Evolutionary conservation across 2,797 vertebrate species (phyloP), one percentile per base, ranked within the genome.

Genomic region (Melanogrammus aeglefinus): DNA sequence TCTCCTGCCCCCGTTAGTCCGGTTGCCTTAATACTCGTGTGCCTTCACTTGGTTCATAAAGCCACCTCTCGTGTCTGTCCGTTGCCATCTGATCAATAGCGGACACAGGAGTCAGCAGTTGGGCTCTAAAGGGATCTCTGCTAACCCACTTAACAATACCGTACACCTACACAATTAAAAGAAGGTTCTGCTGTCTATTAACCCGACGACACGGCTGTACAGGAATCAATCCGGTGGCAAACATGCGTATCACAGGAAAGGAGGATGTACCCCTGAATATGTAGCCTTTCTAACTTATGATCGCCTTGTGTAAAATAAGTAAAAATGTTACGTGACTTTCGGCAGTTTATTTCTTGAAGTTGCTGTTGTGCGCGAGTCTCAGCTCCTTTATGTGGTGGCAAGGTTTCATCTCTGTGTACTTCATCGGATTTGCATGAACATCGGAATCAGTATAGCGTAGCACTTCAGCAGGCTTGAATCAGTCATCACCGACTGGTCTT

Each of bases 81-180:
- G 84, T 83, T 79, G 76, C 83, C 76, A 29, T 85, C 76, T 76
- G 85, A 92, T 91, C 85, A 18, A 90, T 88, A 57, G 76, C 74
- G 75, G 83, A 83, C 85, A 80, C 73, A 41, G 84, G 79, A 86
- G 80, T 87, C 84, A 81, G 81, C 77, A 2, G 82, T 79, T 71
- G 74, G 7, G 78, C 84, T 88, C 84, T 86, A 84, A 83, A 75
- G 75, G 78, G 86, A 86, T 91, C 86, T 83, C 77, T 83, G 77
- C 82, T 88, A 91, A 89, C 85, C 80, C 80, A 90, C 88, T 92
- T 91, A 91, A 82, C 75, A 47, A 74, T 82, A 77, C 74, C 6
- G 3, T 81, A 77, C 35, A 6, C 77, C 85, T 86, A 90, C 80
- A 80, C 77, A 86, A 87, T 90, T 87, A 91, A 79, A 79, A 80